Percentiles rank a stretch among this genome's conserved stretches.
Evolutionary conservation across 2,113 vertebrate genomes (phyloP).

Genomic region (Aldabrachelys gigantea): DNA sequence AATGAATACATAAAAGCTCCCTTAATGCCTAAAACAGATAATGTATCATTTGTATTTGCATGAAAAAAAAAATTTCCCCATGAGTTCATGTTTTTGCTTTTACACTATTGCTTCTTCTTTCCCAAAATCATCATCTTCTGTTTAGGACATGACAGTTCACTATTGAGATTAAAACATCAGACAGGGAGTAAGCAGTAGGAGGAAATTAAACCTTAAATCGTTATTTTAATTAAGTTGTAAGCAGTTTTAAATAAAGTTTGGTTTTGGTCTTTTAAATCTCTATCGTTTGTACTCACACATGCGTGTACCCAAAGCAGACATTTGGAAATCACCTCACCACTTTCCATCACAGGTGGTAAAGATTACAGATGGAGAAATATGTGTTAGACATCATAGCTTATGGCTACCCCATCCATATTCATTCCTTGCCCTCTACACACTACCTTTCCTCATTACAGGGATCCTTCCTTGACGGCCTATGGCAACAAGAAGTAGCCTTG

Average conservation of each 20-base stretch:
- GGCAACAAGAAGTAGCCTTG: not conserved
- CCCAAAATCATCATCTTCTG: not conserved
- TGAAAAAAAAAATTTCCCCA: not conserved
- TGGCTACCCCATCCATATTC: not conserved
- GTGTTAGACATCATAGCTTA: not conserved
- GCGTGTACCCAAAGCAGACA: accelerated
- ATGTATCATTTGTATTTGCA: not conserved
- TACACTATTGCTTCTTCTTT: not conserved
- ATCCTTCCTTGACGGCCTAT: not conserved
- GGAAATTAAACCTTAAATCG: not conserved
- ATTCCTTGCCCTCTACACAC: not conserved
- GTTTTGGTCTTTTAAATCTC: not conserved
- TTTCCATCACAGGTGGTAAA: not conserved
- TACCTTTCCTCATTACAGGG: not conserved
- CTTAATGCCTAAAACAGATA: slow-evolving; percentile 1
- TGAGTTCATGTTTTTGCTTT: not conserved
- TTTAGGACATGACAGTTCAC: not conserved
- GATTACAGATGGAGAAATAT: not conserved
- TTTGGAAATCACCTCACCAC: not conserved
- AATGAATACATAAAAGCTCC: not conserved
- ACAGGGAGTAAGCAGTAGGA: too few species aligned
- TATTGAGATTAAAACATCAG: not conserved
- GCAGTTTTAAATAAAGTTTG: not conserved
- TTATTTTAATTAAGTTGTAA: not conserved
- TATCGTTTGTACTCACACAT: not conserved